Base-by-base conservation (phyloP, 2,113 vertebrate species). In the Hypocryptadius cinnamomeus region DNA sequence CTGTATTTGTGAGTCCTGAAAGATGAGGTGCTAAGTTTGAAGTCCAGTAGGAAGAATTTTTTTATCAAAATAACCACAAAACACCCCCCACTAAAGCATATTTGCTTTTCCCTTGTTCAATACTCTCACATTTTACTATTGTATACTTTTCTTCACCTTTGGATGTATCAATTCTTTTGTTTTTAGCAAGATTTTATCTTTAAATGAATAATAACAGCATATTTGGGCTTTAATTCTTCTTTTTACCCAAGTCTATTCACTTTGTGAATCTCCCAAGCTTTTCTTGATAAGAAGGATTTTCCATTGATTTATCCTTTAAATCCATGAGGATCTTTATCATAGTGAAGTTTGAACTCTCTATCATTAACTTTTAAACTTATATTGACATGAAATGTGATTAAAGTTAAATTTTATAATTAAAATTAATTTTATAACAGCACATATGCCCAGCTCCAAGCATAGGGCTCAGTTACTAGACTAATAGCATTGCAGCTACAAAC, bases 401-500 rank as follows among this genome's bases (percentile, higher is more conserved):
- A 87, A 89, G 21, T 48, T 51, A 87, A 76, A n/a, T 87, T 87
- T 89, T 72, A 45, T 71, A 82, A 92, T 95, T 85, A 69, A 79
- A 92, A 85, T 94, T 72, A 89, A 73, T 79, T 92, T 88, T 87
- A n/a, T 60, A 79, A 30, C 45, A 13, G n/a, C 69, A 61, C 31
- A 89, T 54, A 77, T 27, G 35, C 79, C 80, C 73, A 37, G 53
- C 65, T 91, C 83, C 45, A 77, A 85, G 68, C 57, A 86, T 24
- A 50, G 50, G 35, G 44, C 90, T 95, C 87, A 81, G 45, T 27
- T 61, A 33, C 84, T 93, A 89, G 85, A 73, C 65, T 86, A 91
- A 92, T 85, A 91, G 44, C 37, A 74, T 47, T 94, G 68, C 79
- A 69, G 77, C 92, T 85, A 86, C 92, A 96, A 96, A 94, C 53